Evolutionary conservation across 2,888 invertebrate species (phyloP).

Genomic region (Drosophila helvetica): DNA sequence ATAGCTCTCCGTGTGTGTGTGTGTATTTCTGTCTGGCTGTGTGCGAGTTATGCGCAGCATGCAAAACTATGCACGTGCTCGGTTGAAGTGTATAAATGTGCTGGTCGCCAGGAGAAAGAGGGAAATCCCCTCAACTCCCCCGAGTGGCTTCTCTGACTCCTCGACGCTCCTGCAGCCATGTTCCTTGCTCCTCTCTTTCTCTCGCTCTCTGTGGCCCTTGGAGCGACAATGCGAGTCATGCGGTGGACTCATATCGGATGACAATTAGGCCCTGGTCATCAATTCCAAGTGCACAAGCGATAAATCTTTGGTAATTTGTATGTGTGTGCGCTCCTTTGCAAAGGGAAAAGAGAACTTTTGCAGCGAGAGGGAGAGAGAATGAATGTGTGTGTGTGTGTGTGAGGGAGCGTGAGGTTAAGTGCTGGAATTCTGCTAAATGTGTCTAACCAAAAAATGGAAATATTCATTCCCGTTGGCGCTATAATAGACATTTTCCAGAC

Average conservation of each 20-base stretch:
- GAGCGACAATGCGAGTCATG: slow-evolving; percentile 79
- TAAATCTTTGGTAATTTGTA: slow-evolving; percentile 79
- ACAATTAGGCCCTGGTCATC: slow-evolving; percentile 80
- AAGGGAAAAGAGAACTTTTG: not conserved
- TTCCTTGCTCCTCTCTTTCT: slow-evolving; percentile 21
- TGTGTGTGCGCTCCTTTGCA: slow-evolving; percentile 33
- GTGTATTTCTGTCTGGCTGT: slow-evolving; percentile 34
- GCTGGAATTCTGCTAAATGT: slow-evolving; percentile 62
- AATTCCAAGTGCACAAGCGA: slow-evolving; percentile 80
- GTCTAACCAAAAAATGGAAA: slow-evolving; percentile 47
- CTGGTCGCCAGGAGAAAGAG: slow-evolving; percentile 58
- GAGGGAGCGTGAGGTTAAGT: slow-evolving; percentile 59
- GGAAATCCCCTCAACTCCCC: slow-evolving; percentile 7
- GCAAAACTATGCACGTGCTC: slow-evolving; percentile 79
- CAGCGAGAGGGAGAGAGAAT: not conserved
- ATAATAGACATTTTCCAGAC: slow-evolving; percentile 52
- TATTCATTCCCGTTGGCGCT: slow-evolving; percentile 53
- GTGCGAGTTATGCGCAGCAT: slow-evolving; percentile 77
- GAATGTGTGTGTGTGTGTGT: not conserved
- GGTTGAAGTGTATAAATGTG: slow-evolving; percentile 76
- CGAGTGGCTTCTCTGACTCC: slow-evolving; percentile 3
- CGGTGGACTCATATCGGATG: slow-evolving; percentile 79
- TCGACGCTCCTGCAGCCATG: slow-evolving; percentile 10
- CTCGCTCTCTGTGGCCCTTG: slow-evolving; percentile 37
- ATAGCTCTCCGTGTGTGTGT: slow-evolving; percentile 41